phyloP scores from a whole-genome alignment of 2,888 invertebrate species.

The Andrena minutula region DNA sequence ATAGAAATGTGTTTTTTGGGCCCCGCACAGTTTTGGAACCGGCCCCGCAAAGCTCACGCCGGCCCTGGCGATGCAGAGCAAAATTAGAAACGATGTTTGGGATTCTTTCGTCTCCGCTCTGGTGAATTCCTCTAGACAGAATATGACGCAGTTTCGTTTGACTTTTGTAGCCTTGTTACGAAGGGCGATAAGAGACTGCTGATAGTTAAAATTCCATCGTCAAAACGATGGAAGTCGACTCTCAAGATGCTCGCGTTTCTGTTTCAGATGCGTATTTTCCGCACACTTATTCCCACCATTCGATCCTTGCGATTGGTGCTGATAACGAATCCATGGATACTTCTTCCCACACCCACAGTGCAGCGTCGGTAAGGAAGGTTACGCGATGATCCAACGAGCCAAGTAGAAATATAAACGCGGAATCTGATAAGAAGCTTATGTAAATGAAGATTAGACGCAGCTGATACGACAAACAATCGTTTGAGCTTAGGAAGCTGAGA shows the following conservation, averaged over 20 bases:
- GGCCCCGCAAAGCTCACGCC: too few species aligned
- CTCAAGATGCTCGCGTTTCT: not conserved
- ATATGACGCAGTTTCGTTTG: too few species aligned
- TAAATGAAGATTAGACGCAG: not conserved
- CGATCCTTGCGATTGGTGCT: not conserved
- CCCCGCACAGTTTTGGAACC: too few species aligned
- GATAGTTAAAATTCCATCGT: not conserved
- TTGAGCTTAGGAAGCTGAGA: not conserved
- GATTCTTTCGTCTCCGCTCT: not conserved
- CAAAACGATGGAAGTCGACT: too few species aligned
- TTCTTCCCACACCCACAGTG: not conserved
- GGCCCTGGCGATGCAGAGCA: too few species aligned
- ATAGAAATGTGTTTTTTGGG: too few species aligned
- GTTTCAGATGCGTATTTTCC: not conserved
- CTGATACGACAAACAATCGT: not conserved
- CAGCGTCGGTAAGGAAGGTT: slow-evolving; percentile 25
- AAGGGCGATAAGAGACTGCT: not conserved
- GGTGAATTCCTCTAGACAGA: too few species aligned
- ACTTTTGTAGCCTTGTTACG: too few species aligned
- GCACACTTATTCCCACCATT: not conserved
- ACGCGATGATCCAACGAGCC: slow-evolving; percentile 2
- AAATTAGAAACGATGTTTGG: not conserved
- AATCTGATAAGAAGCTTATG: not conserved
- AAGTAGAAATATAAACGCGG: not conserved
- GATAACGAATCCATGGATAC: not conserved